Conservation (phyloP, 2,797 vertebrate genomes). For the Crypturellus tataupa region DNA sequence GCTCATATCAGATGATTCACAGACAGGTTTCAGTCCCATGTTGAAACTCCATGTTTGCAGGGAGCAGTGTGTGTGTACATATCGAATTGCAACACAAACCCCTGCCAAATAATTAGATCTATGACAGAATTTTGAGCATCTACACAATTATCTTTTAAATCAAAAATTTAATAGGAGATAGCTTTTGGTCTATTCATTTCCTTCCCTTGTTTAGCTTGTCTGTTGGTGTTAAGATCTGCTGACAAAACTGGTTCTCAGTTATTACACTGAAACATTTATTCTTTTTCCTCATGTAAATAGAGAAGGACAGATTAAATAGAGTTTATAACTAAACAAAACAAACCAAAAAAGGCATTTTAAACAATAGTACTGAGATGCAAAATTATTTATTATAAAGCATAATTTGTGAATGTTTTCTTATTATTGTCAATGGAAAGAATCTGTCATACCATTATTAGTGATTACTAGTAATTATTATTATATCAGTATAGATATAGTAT, state of each 20-base stretch:
- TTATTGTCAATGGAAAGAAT: background rate
- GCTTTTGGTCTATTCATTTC: background rate
- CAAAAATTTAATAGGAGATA: background rate
- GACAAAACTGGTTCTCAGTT: background rate
- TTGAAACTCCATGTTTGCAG: background rate
- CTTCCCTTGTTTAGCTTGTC: background rate
- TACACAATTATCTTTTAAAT: background rate
- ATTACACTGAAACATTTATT: background rate
- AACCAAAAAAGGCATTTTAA: background rate
- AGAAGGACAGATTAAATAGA: background rate
- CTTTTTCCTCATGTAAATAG: background rate
- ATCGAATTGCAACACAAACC: background rate
- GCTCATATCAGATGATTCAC: background rate
- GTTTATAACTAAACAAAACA: rapidly evolving
- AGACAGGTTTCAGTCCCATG: background rate
- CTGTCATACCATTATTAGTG: background rate
- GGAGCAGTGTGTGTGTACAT: background rate
- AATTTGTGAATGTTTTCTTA: background rate
- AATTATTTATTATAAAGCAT: background rate
- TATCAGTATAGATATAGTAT: background rate
- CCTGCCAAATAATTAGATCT: background rate
- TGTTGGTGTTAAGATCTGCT: background rate
- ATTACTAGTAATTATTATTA: background rate
- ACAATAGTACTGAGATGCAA: background rate
- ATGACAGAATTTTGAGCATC: background rate